These are phyloP conservation scores for Melanargia galathea DNA, from an alignment of 2,888 invertebrate species.

Conservation along the genomic window DNA sequence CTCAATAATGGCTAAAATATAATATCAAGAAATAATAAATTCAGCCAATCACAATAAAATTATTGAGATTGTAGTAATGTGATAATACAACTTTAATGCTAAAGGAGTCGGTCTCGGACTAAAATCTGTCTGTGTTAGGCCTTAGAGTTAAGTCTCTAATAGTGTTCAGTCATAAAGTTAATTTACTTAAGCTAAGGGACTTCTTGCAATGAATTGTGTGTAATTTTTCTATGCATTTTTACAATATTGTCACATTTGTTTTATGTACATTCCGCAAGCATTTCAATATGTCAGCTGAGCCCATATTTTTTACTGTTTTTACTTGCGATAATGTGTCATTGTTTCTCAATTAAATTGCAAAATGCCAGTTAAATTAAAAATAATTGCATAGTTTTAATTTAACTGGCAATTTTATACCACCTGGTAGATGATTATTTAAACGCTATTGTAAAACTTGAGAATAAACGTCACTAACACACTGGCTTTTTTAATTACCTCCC, in stretches of 20 bases:
- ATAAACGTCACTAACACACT: slow-evolving; percentile 37
- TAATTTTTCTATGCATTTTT: slow-evolving; percentile 20
- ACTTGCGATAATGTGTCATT: slow-evolving; percentile 17
- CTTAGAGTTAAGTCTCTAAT: slow-evolving; percentile 33
- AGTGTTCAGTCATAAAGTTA: slow-evolving; percentile 35
- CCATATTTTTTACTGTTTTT: slow-evolving; percentile 31
- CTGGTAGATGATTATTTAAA: slow-evolving; percentile 40
- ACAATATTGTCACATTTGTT: slow-evolving; percentile 7
- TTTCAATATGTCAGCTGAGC: slow-evolving; percentile 41
- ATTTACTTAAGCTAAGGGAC: slow-evolving; percentile 26
- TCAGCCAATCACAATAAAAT: no score
- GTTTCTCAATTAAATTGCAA: slow-evolving; percentile 17
- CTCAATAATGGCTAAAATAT: no score
- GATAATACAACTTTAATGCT: no score
- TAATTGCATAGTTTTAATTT: slow-evolving; percentile 25
- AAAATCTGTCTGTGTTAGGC: not conserved
- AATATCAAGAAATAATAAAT: no score
- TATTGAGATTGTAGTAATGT: no score
- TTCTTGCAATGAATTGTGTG: slow-evolving; percentile 25
- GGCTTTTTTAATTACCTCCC: slow-evolving; percentile 19
- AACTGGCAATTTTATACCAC: slow-evolving; percentile 33
- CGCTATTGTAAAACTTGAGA: slow-evolving; percentile 45
- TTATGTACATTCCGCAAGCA: slow-evolving; percentile 43
- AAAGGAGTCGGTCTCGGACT: not conserved
- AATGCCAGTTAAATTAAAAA: slow-evolving; percentile 3